These are phyloP conservation scores for Drosophila ohnishii DNA, from an alignment of 1,140 invertebrate genomes.

Conservation along the genomic window DNA sequence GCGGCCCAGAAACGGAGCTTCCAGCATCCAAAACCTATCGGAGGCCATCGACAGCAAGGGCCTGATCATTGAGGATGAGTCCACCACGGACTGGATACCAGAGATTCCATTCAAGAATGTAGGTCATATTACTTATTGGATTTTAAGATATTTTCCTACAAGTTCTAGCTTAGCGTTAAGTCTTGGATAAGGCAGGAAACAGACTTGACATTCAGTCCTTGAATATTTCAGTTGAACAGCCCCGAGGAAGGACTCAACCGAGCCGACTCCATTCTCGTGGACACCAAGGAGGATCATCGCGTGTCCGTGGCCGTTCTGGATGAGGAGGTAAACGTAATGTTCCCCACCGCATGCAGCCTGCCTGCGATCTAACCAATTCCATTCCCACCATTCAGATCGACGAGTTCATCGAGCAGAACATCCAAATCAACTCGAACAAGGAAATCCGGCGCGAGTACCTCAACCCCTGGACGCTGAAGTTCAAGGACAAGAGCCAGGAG, in stretches of 20 bases:
- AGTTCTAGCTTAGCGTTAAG: background rate
- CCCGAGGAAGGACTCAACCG: slow-evolving; percentile 74
- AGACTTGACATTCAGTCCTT: background rate
- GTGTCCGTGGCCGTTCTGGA: slow-evolving; percentile 74
- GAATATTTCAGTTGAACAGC: slow-evolving; percentile 63
- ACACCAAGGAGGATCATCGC: slow-evolving; percentile 70
- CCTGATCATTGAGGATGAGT: slow-evolving; percentile 88
- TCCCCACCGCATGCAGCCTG: background rate
- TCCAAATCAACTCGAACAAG: slow-evolving; percentile 96
- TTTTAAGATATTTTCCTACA: too few species aligned
- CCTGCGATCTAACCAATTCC: background rate
- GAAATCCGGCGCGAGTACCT: slow-evolving; percentile 94
- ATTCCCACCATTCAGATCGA: slow-evolving; percentile 86
- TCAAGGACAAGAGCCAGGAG: slow-evolving; percentile 87
- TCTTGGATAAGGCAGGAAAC: background rate
- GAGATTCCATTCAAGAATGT: slow-evolving; percentile 97
- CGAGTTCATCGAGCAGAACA: slow-evolving; percentile 93
- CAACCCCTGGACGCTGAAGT: slow-evolving; percentile 92
- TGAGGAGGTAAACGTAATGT: slow-evolving; percentile 67
- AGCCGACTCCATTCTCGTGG: slow-evolving; percentile 71
- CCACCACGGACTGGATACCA: slow-evolving; percentile 92
- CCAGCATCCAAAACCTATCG: slow-evolving; percentile 65
- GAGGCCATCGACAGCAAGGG: slow-evolving; percentile 66
- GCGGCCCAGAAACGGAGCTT: slow-evolving; percentile 56
- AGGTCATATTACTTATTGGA: slow-evolving; percentile 60